These are phyloP conservation scores for Diloba caeruleocephala DNA, from an alignment of 2,888 invertebrate species.

Conservation along the genomic window DNA sequence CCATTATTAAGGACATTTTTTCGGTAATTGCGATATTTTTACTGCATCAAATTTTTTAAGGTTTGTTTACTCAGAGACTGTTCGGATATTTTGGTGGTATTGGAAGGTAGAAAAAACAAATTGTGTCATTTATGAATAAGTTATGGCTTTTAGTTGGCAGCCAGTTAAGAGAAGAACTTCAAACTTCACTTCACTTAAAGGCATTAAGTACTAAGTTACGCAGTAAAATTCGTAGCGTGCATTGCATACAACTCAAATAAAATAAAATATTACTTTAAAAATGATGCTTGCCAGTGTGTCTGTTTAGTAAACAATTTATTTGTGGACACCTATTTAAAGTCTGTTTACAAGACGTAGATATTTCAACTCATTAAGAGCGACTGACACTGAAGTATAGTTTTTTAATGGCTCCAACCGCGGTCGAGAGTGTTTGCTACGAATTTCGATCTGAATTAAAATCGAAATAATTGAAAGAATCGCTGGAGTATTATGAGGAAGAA, in stretches of 20 bases:
- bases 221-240: neutral
- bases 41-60: neutral
- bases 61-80: neutral
- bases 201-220: too few species aligned
- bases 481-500: conserved; percentile 1
- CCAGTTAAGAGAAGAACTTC: conserved; percentile 1
- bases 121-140: conserved; percentile 2
- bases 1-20: conserved; percentile 14
- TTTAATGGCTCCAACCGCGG: conserved; percentile 39
- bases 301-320: conserved; percentile 43
- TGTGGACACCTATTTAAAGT: conserved; percentile 37
- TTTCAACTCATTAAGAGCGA: conserved; percentile 39
- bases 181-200: neutral
- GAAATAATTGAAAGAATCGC: conserved; percentile 18
- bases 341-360: conserved; percentile 44
- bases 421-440: conserved; percentile 6
- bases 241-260: neutral
- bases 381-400: conserved; percentile 37
- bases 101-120: conserved; percentile 1
- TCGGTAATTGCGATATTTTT: neutral
- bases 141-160: conserved; percentile 17
- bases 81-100: conserved; percentile 1
- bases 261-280: neutral
- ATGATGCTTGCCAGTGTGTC: conserved; percentile 18
- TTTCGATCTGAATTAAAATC: conserved; percentile 20